Conservation (phyloP, 2,113 vertebrate species). For the Calidris pugnax region DNA sequence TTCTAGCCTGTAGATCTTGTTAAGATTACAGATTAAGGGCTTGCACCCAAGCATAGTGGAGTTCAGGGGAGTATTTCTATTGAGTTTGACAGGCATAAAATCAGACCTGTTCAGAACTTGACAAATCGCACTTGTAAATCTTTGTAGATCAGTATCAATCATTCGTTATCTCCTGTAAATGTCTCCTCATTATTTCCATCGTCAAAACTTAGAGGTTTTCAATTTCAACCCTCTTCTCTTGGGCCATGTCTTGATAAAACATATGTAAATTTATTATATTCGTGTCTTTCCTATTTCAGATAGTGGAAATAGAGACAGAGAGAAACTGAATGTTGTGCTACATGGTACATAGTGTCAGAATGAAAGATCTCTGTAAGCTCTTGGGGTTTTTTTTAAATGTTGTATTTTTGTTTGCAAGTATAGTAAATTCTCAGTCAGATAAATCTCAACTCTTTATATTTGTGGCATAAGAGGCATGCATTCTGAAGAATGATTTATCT, state of each 20-base stretch:
- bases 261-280: neutral
- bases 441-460: neutral
- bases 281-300: neutral
- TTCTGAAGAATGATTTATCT: neutral
- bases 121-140: constrained; percentile 36
- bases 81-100: constrained; percentile 22
- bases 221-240: neutral
- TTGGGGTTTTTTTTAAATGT: neutral
- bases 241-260: neutral
- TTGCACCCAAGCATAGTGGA: neutral
- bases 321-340: neutral
- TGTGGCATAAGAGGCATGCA: neutral
- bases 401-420: neutral
- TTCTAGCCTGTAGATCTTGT: constrained; percentile 18
- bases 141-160: constrained; percentile 36
- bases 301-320: neutral
- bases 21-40: constrained; percentile 36
- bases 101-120: constrained; percentile 30
- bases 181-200: constrained; percentile 23
- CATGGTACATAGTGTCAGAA: neutral
- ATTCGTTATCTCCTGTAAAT: neutral
- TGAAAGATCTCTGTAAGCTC: neutral
- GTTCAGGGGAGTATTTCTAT: constrained; percentile 5
- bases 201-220: constrained; percentile 18
- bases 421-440: neutral